Conservation (phyloP, 2,797 vertebrate species). For the Propithecus perrieri region DNA sequence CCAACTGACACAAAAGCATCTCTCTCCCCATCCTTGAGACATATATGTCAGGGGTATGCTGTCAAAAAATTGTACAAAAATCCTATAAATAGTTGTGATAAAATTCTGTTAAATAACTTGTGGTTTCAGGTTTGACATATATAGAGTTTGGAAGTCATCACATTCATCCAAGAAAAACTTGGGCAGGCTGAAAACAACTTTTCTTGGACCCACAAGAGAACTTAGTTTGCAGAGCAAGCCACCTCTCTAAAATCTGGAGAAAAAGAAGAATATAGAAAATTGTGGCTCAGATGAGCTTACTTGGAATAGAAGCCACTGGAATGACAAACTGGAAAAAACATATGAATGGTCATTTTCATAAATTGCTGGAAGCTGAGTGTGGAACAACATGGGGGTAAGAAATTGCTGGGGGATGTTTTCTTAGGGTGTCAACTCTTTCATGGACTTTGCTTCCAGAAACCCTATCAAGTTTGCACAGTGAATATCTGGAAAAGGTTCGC, state of each 20-base stretch:
- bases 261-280: not conserved
- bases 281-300: not conserved
- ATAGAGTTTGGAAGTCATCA: not conserved
- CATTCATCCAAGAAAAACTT: not conserved
- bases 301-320: not conserved
- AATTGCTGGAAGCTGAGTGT: not conserved
- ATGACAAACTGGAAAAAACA: not conserved
- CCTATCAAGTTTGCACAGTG: not conserved
- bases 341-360: not conserved
- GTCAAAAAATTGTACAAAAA: not conserved
- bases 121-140: too few species aligned
- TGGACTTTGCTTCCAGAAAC: not conserved
- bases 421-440: not conserved
- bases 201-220: not conserved
- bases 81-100: not conserved
- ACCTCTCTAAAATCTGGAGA: not conserved
- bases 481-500: not conserved
- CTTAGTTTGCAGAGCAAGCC: not conserved
- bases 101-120: not conserved
- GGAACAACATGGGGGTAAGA: not conserved
- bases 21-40: not conserved
- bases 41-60: not conserved
- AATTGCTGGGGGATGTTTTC: not conserved
- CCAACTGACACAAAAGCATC: not conserved
- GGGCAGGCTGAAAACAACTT: not conserved